Conservation (phyloP, 2,113 vertebrate genomes). For the Formicarius rufipectus region DNA sequence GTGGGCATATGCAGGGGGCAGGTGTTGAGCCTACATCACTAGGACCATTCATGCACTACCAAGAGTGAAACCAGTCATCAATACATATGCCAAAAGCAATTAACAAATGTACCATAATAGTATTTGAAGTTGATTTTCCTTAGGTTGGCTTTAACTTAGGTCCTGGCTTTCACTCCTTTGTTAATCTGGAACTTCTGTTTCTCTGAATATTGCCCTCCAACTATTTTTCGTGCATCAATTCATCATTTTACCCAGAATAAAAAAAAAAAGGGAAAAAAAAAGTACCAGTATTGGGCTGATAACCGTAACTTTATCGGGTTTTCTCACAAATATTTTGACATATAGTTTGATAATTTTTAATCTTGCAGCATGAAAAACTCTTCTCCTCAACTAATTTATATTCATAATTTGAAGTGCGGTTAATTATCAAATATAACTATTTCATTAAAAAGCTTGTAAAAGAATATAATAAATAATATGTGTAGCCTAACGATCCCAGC, state of each 20-base stretch:
- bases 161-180: neutral
- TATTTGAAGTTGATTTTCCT: neutral
- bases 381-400: neutral
- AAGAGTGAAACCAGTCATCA: slow-evolving; percentile 34
- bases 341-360: neutral
- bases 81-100: neutral
- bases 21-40: slow-evolving; percentile 84
- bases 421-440: neutral
- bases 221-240: neutral
- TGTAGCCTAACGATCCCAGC: neutral
- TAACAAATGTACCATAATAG: accelerated
- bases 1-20: slow-evolving; percentile 87
- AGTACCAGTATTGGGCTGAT: neutral
- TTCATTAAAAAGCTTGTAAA: neutral
- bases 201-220: neutral
- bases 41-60: slow-evolving; percentile 87
- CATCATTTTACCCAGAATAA: neutral
- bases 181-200: neutral
- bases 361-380: neutral
- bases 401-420: neutral
- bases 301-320: neutral
- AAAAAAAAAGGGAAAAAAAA: neutral
- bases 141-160: neutral
- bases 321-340: neutral
- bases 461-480: neutral